Evolutionary conservation across 2,888 invertebrate genomes (phyloP).

Genomic region (Habrosyne pyritoides): DNA sequence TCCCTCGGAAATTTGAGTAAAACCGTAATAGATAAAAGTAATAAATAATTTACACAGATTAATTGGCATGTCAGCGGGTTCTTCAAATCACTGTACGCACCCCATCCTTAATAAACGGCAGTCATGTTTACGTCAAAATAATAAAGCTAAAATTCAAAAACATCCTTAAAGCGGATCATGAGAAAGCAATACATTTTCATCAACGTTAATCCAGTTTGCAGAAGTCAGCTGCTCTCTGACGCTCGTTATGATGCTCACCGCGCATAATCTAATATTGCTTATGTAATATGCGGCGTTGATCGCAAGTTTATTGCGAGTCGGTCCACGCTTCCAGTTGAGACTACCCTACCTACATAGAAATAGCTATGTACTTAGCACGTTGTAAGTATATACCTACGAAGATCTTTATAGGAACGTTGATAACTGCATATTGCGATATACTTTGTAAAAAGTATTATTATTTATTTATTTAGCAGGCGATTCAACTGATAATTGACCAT

Average conservation of each 20-base stretch:
- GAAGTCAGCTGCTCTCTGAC: constrained; percentile 37
- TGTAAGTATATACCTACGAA: not conserved
- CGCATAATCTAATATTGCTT: constrained; percentile 45
- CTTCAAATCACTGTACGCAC: not conserved
- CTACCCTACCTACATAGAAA: not conserved
- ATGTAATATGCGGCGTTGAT: constrained; percentile 38
- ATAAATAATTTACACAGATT: no score
- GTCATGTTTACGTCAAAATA: constrained; percentile 3
- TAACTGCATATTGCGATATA: no score
- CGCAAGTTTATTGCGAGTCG: constrained; percentile 37
- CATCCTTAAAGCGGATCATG: constrained; percentile 34
- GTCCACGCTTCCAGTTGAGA: constrained; percentile 9
- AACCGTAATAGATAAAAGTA: no score
- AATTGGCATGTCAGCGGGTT: not conserved
- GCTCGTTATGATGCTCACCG: constrained; percentile 44
- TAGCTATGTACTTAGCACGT: not conserved
- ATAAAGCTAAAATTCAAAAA: constrained; percentile 19
- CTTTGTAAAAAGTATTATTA: no score
- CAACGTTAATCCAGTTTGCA: constrained; percentile 46
- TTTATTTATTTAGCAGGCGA: no score
- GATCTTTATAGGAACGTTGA: not conserved
- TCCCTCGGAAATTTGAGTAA: no score
- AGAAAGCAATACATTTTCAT: constrained; percentile 50
- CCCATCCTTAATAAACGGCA: not conserved
- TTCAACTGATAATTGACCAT: no score